Percentiles rank a stretch among this genome's conserved stretches.
phyloP scores from a whole-genome alignment of 2,888 invertebrate genomes.

The Autographa pulchrina region DNA sequence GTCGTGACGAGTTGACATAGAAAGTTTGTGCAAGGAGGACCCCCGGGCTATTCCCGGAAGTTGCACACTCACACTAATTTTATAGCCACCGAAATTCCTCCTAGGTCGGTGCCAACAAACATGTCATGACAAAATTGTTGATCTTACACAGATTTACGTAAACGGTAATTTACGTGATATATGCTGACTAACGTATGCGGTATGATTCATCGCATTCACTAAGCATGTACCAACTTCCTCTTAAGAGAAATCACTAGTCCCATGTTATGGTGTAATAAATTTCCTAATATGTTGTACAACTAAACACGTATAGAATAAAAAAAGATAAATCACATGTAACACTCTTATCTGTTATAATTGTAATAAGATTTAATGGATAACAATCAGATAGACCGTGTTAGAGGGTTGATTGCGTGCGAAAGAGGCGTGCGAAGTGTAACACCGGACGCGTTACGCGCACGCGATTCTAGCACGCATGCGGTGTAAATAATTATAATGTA shows the following conservation, averaged over 20 bases:
- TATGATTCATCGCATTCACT: constrained; percentile 8
- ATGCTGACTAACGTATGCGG: constrained; percentile 30
- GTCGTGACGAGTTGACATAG: constrained; percentile 69
- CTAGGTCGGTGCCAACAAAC: constrained; percentile 58
- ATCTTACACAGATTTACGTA: constrained; percentile 35
- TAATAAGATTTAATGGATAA: constrained; percentile 43
- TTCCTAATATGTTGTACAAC: neutral
- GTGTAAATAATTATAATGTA: constrained; percentile 31
- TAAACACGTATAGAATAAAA: neutral
- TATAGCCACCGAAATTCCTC: constrained; percentile 81
- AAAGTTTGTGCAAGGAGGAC: constrained; percentile 67
- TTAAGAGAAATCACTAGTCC: neutral
- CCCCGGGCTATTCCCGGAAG: constrained; percentile 75
- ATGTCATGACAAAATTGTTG: constrained; percentile 60
- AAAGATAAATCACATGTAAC: neutral
- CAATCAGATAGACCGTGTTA: constrained; percentile 42
- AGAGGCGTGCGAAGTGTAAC: constrained; percentile 80
- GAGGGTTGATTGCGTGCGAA: constrained; percentile 75
- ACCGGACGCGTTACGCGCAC: constrained; percentile 73
- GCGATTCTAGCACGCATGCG: constrained; percentile 73
- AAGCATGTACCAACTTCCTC: neutral
- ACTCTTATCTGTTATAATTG: constrained; percentile 20
- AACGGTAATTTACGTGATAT: neutral
- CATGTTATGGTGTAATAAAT: too few relatives aligned
- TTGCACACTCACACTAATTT: constrained; percentile 81